phyloP scores from a whole-genome alignment of 2,888 invertebrate genomes.

The Sphaerophoria rueppellii region DNA sequence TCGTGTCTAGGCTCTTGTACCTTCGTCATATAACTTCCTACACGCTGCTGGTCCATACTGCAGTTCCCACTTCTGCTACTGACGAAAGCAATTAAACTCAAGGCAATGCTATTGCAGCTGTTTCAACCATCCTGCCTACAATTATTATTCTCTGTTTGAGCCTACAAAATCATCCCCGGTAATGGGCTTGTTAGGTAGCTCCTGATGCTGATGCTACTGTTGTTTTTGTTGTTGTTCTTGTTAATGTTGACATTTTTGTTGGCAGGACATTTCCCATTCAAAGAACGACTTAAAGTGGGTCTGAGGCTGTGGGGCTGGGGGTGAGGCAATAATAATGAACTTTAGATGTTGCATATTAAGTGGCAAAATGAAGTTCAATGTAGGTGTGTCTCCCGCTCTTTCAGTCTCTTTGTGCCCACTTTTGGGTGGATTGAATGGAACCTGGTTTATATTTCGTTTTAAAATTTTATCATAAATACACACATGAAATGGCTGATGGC shows the following conservation, averaged over 20 bases:
- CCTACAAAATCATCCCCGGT: conserved; percentile 17
- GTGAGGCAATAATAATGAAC: conserved; percentile 55
- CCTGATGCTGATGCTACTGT: background rate
- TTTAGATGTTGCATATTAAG: conserved; percentile 69
- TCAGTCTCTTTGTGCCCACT: background rate
- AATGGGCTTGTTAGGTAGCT: conserved; percentile 21
- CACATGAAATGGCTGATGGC: background rate
- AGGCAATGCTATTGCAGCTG: conserved; percentile 69
- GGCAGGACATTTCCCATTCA: conserved; percentile 4
- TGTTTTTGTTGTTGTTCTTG: conserved; percentile 48
- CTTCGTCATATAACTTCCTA: conserved; percentile 10
- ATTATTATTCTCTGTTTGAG: background rate
- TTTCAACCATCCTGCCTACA: background rate
- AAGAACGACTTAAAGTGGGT: background rate
- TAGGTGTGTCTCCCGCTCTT: conserved; percentile 14
- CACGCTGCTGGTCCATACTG: background rate
- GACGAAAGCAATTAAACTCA: conserved; percentile 70
- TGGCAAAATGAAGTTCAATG: conserved; percentile 64
- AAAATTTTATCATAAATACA: conserved; percentile 66
- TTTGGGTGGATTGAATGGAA: conserved; percentile 4
- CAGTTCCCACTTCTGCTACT: conserved; percentile 30
- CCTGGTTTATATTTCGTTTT: conserved; percentile 49
- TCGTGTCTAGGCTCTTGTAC: background rate
- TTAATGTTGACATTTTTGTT: conserved; percentile 55
- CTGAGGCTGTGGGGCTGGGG: background rate